phyloP scores from a whole-genome alignment of 2,888 invertebrate genomes.

The Cerastoderma edule region DNA sequence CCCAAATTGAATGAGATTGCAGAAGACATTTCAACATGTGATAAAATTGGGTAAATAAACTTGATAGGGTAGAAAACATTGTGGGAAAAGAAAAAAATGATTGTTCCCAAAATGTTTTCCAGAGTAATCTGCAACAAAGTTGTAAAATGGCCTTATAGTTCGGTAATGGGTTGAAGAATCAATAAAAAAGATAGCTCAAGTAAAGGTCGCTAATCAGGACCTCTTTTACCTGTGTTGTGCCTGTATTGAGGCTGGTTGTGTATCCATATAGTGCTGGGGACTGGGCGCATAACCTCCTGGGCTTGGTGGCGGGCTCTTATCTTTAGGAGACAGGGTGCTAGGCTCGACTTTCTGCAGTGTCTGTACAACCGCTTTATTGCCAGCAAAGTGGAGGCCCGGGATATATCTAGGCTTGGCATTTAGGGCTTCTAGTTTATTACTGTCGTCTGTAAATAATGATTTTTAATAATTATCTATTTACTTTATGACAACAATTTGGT shows the following conservation, averaged over 20 bases:
- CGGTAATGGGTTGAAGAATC: too few species aligned
- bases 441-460: constrained; percentile 38
- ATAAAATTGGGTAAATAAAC: too few species aligned
- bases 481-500: too few species aligned
- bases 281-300: not conserved
- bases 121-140: too few species aligned
- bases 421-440: constrained; percentile 22
- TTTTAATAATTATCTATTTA: too few species aligned
- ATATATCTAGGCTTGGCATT: constrained; percentile 54
- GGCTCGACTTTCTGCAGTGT: constrained; percentile 8
- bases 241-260: too few species aligned
- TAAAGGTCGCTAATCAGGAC: not conserved
- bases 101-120: too few species aligned
- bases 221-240: not conserved
- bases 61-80: too few species aligned
- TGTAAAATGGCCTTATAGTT: too few species aligned
- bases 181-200: not conserved
- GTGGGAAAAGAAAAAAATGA: too few species aligned
- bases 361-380: constrained; percentile 22
- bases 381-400: constrained; percentile 64
- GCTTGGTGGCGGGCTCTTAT: not conserved
- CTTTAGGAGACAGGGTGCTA: not conserved
- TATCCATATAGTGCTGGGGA: not conserved
- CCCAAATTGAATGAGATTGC: too few species aligned
- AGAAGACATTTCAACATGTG: too few species aligned